Percentiles rank a stretch among this genome's conserved stretches.
phyloP scores from a whole-genome alignment of 2,888 invertebrate genomes.

The Xanthia icteritia region DNA sequence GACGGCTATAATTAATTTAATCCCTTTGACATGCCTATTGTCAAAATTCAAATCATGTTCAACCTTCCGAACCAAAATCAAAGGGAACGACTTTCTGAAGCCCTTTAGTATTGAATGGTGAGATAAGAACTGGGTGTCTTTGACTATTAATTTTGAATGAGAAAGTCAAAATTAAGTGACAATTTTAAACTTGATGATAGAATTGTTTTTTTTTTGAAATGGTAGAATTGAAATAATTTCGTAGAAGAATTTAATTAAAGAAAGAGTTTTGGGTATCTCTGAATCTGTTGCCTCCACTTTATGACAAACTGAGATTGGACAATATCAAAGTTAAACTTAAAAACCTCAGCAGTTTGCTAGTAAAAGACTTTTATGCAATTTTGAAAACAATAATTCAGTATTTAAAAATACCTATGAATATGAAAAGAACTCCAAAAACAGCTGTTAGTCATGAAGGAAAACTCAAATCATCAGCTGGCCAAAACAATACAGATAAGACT shows the following conservation, averaged over 20 bases:
- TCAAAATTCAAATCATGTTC: conserved; percentile 57
- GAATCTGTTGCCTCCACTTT: no score
- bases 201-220: background rate
- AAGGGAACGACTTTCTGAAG: conserved; percentile 37
- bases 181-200: background rate
- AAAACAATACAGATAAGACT: background rate
- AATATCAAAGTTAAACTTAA: background rate
- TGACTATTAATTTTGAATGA: conserved; percentile 25
- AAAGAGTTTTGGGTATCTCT: background rate
- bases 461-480: background rate
- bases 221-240: background rate
- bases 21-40: conserved; percentile 58
- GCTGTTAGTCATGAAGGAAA: background rate
- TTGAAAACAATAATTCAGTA: background rate
- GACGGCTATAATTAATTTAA: conserved; percentile 66
- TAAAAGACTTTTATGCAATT: background rate
- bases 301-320: background rate
- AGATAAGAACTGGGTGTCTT: conserved; percentile 32
- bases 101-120: conserved; percentile 22
- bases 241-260: background rate
- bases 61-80: conserved; percentile 44
- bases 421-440: background rate
- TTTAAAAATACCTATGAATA: background rate
- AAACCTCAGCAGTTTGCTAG: background rate
- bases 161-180: conserved; percentile 5